Evolutionary conservation across 2,888 invertebrate genomes (phyloP), one percentile per base, ranked within the genome.

Genomic region (Epinotia brunnichana): DNA sequence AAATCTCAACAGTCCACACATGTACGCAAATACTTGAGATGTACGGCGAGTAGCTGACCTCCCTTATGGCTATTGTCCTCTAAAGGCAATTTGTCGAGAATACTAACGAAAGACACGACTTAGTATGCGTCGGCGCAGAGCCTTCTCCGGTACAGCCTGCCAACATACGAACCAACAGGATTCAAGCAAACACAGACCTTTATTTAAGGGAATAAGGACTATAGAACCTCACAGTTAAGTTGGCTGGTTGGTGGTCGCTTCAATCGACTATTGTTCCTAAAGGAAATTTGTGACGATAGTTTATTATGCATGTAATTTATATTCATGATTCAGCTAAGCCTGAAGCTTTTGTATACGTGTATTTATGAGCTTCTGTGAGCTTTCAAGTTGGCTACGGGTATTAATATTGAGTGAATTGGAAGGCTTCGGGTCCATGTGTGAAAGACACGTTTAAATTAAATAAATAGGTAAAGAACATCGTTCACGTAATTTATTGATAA

Each of bases 31-130:
- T 54, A 59, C 70, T 84, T 84, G 78, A 77, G 75, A 88, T 89
- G 85, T 85, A 80, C 74, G 76, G 75, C 78, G 75, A 76, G 85
- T 81, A 79, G 75, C 75, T 78, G 81, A 78, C 81, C 81, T 77
- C 77, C 79, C 77, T 76, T 81, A 84, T 41, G 84, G 80, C 82
- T 79, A 85, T 87, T 87, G 77, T 81, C 80, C 81, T 78, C 80
- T 77, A 79, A 89, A 87, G 87, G 87, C 86, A 87, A 88, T 90
- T 90, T 90, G 86, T 89, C 82, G 76, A 80, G 88, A 88, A 90
- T 89, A 89, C 86, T 85, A 84, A 88, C 82, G 79, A 80, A 76
- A 71, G 72, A 76, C 68, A 68, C 61, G 62, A 70, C 76, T 73
- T 84, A 78, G 82, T 83, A 83, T 82, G 83, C 81, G 82, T 82